Base-by-base conservation (phyloP, 53 echinoderm and acorn worm species). In the Glandiceps talaboti region DNA sequence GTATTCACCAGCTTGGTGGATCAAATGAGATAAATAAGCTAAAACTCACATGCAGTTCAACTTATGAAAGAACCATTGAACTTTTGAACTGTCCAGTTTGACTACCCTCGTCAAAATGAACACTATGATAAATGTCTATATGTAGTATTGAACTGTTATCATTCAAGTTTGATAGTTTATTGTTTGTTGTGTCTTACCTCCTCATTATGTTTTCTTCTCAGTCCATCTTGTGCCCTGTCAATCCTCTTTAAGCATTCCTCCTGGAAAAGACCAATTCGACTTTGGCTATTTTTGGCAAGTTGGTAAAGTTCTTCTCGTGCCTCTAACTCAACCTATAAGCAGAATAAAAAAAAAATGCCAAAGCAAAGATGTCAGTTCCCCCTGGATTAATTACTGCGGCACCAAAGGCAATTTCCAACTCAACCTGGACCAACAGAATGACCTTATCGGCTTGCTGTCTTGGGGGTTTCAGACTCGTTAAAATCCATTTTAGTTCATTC, bases 181-280 rank as follows among this genome's bases (percentile, higher is more conserved):
- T n/a, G n/a, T n/a, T n/a, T n/a, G n/a, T n/a, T n/a, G n/a, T n/a
- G 64, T 45, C 86, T 45, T 86, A 92, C 92, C 92, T 92, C 92
- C 30, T 92, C 84, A 81, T 89, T 86, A 82, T 92, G 92, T 75
- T 89, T 92, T 74, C 84, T 82, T 29, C 77, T 82, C 28, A 92
- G 78, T 32, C 20, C 64, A 12, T 45, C 64, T 45, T 45, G 64
- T 6, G 64, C 64, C 6, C 20, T 6, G 64, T 45, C 64, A 45
- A 45, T 45, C 20, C 20, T 45, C 20, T 20, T 6, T 6, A 45
- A 20, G 20, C 64, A 45, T 20, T 45, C 64, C 20, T 45, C 64
- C 20, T 45, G 64, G 64, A 45, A 45, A 12, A 12, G 64, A 20
- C 64, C 20, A 45, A 45, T 45, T 45, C 64, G 6, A 45, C 6